phyloP scores from a whole-genome alignment of 30 jellyfish, hydroid and myxozoan species.

The Haliclystus octoradiatus region DNA sequence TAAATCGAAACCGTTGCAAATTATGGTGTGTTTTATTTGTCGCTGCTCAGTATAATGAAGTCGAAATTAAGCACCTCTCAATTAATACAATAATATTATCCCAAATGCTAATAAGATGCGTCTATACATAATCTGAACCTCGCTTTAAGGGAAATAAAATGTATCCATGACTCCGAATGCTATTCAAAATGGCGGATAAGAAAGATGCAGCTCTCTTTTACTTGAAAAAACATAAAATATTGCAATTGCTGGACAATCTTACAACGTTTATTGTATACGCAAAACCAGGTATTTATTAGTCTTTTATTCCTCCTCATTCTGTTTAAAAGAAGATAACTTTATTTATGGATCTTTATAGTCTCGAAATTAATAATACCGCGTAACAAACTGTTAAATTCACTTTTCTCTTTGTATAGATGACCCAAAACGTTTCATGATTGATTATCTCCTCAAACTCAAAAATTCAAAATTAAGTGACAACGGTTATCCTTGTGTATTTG shows the following conservation, averaged over 20 bases:
- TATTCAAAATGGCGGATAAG: slow-evolving; percentile 54
- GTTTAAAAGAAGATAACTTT: background rate
- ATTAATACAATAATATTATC: too few relatives aligned
- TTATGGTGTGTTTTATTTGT: too few relatives aligned
- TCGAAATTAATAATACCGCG: background rate
- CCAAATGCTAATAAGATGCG: too few relatives aligned
- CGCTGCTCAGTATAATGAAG: too few relatives aligned
- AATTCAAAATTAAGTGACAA: slow-evolving; percentile 36
- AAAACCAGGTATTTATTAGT: slow-evolving; percentile 54
- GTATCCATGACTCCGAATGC: too few relatives aligned
- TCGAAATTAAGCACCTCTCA: too few relatives aligned
- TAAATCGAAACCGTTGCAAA: too few relatives aligned
- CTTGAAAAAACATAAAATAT: slow-evolving; percentile 55
- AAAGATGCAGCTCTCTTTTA: slow-evolving; percentile 67
- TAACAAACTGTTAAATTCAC: background rate
- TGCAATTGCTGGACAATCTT: slow-evolving; percentile 49
- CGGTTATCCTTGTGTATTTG: slow-evolving; percentile 71
- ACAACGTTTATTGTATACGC: slow-evolving; percentile 75
- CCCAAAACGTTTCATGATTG: slow-evolving; percentile 71
- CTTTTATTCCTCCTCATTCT: background rate
- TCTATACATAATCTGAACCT: too few relatives aligned
- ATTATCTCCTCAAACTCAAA: slow-evolving; percentile 43
- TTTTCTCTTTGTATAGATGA: slow-evolving; percentile 24
- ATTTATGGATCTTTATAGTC: background rate
- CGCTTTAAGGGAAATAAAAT: too few relatives aligned